Base-by-base conservation (phyloP, 2,797 vertebrate species). In the Oreortyx pictus region DNA sequence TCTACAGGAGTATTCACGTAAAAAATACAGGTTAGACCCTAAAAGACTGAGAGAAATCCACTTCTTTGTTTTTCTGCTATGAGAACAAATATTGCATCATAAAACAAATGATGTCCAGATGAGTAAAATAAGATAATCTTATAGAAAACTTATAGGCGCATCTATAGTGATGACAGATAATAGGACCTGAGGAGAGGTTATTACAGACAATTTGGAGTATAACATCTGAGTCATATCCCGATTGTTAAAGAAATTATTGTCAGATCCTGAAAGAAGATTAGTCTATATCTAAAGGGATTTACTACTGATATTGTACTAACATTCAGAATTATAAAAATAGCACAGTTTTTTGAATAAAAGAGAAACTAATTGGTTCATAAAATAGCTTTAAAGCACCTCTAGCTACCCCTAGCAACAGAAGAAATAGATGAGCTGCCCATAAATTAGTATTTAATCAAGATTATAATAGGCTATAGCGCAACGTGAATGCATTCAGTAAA, bases 71-170 rank as follows among this genome's bases (percentile, higher is more conserved):
- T 88, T 91, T 88, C 10, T 10, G 22, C 43, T 87, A 78, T 25
- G 35, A 92, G 90, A 93, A 84, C 23, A 93, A 92, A 67, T 88
- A 89, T 15, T 81, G 33, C 50, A 56, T 87, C 81, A 80, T 71
- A 41, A 96, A 92, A 20, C 65, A 91, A 87, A 91, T 31, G 0
- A 86, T 67, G 18, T 65, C 75, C 74, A 88, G 86, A 95, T 75
- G 65, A 88, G 59, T 81, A 89, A 82, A 93, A 75, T 76, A 66
- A 89, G 59, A 81, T 43, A 89, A 73, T 64, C 29, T 78, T 73
- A 70, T 24, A 75, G 31, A 89, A 92, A 65, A 94, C 50, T 85
- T 93, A 82, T 7, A 90, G 62, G 56, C 23, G 71, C 3, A 0
- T 90, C 82, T 64, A 41, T 8, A 86, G 70, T 67, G 62, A 87